phyloP scores from a whole-genome alignment of 2,888 invertebrate species.

The Drosophila stalkeri region DNA sequence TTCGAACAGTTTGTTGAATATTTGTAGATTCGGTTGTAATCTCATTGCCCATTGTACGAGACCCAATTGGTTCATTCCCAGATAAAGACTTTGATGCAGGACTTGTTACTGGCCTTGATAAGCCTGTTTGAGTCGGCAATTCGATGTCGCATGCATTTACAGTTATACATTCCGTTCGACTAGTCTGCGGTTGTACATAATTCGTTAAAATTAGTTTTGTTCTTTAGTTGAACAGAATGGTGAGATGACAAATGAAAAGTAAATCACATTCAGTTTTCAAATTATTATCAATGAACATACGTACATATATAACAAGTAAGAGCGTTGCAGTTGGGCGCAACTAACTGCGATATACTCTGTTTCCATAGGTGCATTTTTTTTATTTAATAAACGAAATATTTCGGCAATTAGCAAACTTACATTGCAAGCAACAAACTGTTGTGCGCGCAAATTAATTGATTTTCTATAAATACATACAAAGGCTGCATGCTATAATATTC shows the following conservation, averaged over 20 bases:
- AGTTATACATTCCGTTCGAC: conserved; percentile 48
- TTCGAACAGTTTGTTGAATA: conserved; percentile 21
- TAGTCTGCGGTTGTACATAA: conserved; percentile 86
- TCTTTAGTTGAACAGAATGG: conserved; percentile 83
- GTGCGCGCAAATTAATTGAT: too few relatives aligned
- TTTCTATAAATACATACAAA: too few relatives aligned
- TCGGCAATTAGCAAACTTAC: too few relatives aligned
- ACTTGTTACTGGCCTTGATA: conserved; percentile 38
- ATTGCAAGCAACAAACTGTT: too few relatives aligned
- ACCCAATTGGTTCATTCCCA: conserved; percentile 35
- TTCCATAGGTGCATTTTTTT: too few relatives aligned
- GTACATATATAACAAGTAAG: too few relatives aligned
- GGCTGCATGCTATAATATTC: too few relatives aligned
- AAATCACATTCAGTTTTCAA: conserved; percentile 90
- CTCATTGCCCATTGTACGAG: conserved; percentile 23
- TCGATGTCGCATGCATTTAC: conserved; percentile 42
- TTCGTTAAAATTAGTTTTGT: conserved; percentile 89
- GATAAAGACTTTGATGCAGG: conserved; percentile 33
- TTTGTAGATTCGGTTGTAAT: conserved; percentile 13
- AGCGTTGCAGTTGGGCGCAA: too few relatives aligned
- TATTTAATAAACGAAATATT: too few relatives aligned
- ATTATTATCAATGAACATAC: conserved; percentile 85
- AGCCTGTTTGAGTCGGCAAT: conserved; percentile 34
- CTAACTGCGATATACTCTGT: too few relatives aligned
- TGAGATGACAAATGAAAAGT: conserved; percentile 89